Evolutionary conservation across 2,888 invertebrate species (phyloP).

Genomic region (Phengaris alcon): DNA sequence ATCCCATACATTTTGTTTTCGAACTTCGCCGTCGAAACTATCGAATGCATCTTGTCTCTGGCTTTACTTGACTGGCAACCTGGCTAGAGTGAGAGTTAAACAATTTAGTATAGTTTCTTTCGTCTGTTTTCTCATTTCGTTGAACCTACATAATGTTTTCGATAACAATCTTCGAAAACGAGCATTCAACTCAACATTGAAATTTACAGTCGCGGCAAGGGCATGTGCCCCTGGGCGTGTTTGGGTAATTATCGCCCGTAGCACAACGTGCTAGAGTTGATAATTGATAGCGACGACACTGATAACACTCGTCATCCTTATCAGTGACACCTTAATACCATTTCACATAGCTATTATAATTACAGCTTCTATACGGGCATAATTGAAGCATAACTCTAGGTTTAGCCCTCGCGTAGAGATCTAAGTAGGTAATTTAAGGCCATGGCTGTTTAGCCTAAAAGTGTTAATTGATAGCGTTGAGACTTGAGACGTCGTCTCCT

Average conservation of each 20-base stretch:
- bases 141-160: slow-evolving; percentile 4
- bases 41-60: too few species aligned
- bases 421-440: neutral
- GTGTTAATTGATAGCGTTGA: neutral
- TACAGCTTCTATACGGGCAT: slow-evolving; percentile 20
- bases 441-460: neutral
- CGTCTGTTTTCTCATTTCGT: neutral
- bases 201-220: slow-evolving; percentile 41
- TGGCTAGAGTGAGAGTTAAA: neutral
- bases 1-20: too few species aligned
- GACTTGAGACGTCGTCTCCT: too few species aligned
- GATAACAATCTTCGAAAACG: slow-evolving; percentile 45
- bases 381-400: slow-evolving; percentile 5
- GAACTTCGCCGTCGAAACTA: too few species aligned
- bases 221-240: neutral
- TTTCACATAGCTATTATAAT: slow-evolving; percentile 31
- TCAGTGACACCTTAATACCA: slow-evolving; percentile 34
- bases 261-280: neutral
- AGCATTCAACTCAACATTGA: slow-evolving; percentile 63
- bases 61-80: neutral
- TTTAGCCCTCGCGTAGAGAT: neutral
- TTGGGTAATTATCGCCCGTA: neutral
- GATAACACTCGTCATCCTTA: slow-evolving; percentile 28
- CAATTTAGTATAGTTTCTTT: neutral
- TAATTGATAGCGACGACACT: slow-evolving; percentile 27